Evolutionary conservation across 2,113 vertebrate species (phyloP), one percentile per base, ranked within the genome.

Genomic region (Oryzias woworae): DNA sequence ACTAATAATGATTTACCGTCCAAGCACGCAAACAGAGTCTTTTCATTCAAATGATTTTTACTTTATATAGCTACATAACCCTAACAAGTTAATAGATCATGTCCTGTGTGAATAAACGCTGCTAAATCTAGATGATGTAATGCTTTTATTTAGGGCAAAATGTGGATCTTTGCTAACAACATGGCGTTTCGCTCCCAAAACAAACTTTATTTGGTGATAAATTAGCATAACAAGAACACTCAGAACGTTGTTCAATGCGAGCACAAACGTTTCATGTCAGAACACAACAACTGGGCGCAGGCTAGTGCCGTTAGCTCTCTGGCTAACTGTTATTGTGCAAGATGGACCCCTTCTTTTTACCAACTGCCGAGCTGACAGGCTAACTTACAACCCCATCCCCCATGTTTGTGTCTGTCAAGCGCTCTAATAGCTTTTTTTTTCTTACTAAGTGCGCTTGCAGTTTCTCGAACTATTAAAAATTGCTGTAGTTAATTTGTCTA

Each of bases 321-420:
- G 55, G 81, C 82, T 87, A 83, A 79, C 53, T 85, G 87, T 88
- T 89, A 89, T 91, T 92, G 90, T 91, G 87, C 88, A 91, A 91
- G 84, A 92, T 92, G 90, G 91, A 92, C 86, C 89, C 90, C 88
- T 84, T 89, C 84, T 83, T 83, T 83, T 82, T 66, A 81, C 71
- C 74, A 74, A 84, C 78, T 68, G 73, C 79, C 76, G 74, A 87
- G 87, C 86, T 84, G 74, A 54, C 76, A 69, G 77, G 83, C 82
- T 82, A 85, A 82, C 85, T 84, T 82, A 77, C 84, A 68, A 51
- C 88, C 89, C 89, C 89, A 89, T 90, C 88, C 90, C 90, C 89
- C 87, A 88, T 90, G 82, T 88, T 86, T 82, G 87, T 89, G 80
- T 86, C 80, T 88, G 76, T 84, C 84, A 88, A 69, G 64, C 80